phyloP scores from a whole-genome alignment of 2,797 vertebrate species.

The Rhynchonycteris naso region DNA sequence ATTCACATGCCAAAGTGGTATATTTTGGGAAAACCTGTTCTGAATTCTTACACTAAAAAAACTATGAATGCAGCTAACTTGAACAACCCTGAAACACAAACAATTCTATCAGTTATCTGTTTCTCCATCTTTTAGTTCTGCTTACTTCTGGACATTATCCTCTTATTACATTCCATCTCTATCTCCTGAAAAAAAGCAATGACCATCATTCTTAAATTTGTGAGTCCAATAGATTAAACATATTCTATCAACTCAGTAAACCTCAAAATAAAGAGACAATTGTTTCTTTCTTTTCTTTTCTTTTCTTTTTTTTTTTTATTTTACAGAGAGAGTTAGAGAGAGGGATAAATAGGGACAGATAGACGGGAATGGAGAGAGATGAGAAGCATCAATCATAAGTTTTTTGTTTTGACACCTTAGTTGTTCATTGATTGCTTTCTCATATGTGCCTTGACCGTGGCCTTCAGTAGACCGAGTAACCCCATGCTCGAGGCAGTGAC shows the following conservation, averaged over 20 bases:
- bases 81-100: neutral
- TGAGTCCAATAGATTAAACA: neutral
- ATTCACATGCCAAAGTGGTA: neutral
- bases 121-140: neutral
- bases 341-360: too few species aligned
- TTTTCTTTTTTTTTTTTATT: too few species aligned
- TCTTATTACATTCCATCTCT: neutral
- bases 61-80: neutral
- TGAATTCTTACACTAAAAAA: neutral
- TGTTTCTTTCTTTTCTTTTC: too few species aligned
- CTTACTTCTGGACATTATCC: neutral
- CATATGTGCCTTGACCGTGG: too few species aligned
- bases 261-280: neutral
- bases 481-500: too few species aligned
- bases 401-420: too few species aligned
- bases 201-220: neutral
- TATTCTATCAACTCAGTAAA: neutral
- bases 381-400: too few species aligned
- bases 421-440: too few species aligned
- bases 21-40: neutral
- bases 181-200: neutral
- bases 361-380: too few species aligned
- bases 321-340: too few species aligned
- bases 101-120: neutral
- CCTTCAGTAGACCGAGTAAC: too few species aligned